phyloP scores from a whole-genome alignment of 2,113 vertebrate genomes.

The Anoura caudifer region DNA sequence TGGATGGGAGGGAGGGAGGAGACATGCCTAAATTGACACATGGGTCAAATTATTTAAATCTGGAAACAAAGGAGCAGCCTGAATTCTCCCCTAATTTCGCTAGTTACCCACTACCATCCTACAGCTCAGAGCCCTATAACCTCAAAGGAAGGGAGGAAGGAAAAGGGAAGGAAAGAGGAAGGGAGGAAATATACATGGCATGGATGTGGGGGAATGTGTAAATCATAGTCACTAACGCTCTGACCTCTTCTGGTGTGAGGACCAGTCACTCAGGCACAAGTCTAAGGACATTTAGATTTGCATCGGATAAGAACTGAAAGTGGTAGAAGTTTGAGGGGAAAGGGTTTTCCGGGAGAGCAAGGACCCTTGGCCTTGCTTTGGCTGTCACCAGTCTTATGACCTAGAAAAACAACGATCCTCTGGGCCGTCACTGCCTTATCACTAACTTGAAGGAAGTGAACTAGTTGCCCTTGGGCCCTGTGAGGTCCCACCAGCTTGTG shows the following conservation, averaged over 20 bases:
- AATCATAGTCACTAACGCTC: not conserved
- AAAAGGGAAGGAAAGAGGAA: not conserved
- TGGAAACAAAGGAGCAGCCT: not conserved
- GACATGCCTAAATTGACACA: not conserved
- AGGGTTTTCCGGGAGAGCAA: not conserved
- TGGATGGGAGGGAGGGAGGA: not conserved
- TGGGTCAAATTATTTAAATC: not conserved
- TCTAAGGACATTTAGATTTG: not conserved
- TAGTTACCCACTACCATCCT: too few species aligned
- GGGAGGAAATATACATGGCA: fast-evolving
- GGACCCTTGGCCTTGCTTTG: not conserved
- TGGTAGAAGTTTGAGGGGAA: not conserved
- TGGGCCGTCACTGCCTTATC: not conserved
- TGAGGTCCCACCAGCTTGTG: not conserved
- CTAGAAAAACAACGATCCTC: not conserved
- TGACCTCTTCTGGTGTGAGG: not conserved
- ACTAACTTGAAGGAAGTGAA: not conserved
- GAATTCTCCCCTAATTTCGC: not conserved
- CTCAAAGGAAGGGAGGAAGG: not conserved
- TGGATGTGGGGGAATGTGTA: fast-evolving
- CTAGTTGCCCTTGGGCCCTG: not conserved
- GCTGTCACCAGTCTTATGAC: not conserved
- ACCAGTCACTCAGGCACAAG: not conserved
- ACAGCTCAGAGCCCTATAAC: not conserved
- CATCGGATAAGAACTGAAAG: not conserved